Percentiles rank a stretch among this genome's conserved stretches.
These are phyloP conservation scores for Athene noctua DNA, from an alignment of 2,113 vertebrate genomes.

Conservation along the genomic window DNA sequence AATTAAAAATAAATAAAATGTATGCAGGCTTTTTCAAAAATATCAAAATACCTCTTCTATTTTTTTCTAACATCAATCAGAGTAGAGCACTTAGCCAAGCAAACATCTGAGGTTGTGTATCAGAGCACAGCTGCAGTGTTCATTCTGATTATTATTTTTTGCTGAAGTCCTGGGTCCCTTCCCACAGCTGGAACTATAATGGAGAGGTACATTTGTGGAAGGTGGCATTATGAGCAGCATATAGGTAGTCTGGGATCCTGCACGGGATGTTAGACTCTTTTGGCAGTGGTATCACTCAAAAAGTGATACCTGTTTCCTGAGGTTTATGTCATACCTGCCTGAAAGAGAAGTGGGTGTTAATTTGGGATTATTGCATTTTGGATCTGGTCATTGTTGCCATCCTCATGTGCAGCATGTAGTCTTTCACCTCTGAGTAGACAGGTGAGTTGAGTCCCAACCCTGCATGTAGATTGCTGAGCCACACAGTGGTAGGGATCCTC, in stretches of 20 bases:
- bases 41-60: neutral
- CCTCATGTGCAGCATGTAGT: neutral
- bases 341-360: neutral
- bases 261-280: neutral
- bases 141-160: neutral
- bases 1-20: conserved; percentile 7
- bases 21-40: neutral
- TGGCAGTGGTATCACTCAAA: neutral
- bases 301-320: neutral
- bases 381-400: neutral
- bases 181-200: neutral
- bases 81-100: neutral
- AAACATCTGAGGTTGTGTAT: neutral
- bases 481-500: neutral
- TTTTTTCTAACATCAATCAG: neutral
- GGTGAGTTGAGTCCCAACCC: neutral
- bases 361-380: neutral
- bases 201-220: neutral
- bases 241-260: neutral
- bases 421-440: neutral
- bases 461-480: neutral
- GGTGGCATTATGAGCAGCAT: neutral
- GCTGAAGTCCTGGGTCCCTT: neutral
- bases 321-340: neutral
- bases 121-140: neutral